These are phyloP conservation scores for Antrozous pallidus DNA, from an alignment of 2,797 vertebrate species.

Conservation along the genomic window DNA sequence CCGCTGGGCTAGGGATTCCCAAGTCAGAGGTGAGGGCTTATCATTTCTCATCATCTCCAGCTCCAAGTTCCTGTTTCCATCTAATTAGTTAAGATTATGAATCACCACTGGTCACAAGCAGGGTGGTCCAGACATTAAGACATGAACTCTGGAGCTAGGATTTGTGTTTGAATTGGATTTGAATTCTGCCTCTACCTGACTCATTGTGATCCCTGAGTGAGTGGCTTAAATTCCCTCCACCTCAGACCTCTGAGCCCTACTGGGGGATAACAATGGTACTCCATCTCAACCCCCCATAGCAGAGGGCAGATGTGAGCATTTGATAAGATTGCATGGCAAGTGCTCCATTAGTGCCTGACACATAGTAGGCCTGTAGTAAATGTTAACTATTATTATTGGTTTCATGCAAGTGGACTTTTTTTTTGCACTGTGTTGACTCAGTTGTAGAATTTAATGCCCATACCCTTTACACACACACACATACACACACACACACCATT, in stretches of 20 bases:
- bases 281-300: fast-evolving
- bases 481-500: neutral
- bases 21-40: neutral
- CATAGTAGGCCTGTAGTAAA: neutral
- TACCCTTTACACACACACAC: neutral
- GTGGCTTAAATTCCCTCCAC: neutral
- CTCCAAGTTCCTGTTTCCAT: neutral
- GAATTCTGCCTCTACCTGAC: neutral
- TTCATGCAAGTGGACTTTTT: neutral
- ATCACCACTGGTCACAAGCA: neutral
- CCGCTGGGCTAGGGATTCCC: neutral
- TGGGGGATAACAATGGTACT: neutral
- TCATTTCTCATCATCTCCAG: neutral
- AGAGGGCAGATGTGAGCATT: neutral
- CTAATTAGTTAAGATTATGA: neutral
- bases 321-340: neutral
- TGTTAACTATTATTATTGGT: neutral
- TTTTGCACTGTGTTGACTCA: neutral
- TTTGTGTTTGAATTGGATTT: neutral
- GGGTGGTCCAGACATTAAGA: neutral
- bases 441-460: neutral
- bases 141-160: neutral
- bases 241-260: neutral
- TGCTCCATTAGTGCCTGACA: too few relatives aligned
- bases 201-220: neutral